phyloP scores from a whole-genome alignment of 2,113 vertebrate species.

The Mormyrus lacerda region DNA sequence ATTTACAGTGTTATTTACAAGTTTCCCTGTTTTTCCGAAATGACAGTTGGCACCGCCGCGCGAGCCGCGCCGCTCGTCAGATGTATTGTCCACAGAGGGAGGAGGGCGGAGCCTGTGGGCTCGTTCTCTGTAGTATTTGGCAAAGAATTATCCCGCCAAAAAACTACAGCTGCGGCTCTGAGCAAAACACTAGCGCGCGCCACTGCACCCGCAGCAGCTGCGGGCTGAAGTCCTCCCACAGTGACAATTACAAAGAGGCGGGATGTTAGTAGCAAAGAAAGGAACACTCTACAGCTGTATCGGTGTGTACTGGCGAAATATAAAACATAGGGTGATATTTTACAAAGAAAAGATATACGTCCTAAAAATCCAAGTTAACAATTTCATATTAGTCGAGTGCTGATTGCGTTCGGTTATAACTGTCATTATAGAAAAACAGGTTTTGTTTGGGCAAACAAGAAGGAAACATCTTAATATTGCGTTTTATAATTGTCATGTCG shows the following conservation, averaged over 20 bases:
- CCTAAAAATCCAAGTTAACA: not conserved
- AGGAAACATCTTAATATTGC: not conserved
- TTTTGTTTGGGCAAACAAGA: not conserved
- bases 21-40: not conserved
- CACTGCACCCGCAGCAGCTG: not conserved
- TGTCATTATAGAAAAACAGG: not conserved
- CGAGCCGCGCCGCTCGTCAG: constrained; percentile 41
- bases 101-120: constrained; percentile 43
- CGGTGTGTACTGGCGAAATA: too few relatives aligned
- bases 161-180: constrained; percentile 12
- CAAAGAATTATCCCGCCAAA: constrained; percentile 55
- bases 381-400: not conserved
- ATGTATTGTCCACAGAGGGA: constrained; percentile 39
- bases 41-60: not conserved
- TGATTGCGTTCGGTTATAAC: not conserved
- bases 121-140: constrained; percentile 35
- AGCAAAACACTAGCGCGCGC: not conserved
- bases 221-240: not conserved
- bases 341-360: not conserved
- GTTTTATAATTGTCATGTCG: not conserved
- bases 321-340: not conserved
- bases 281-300: not conserved
- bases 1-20: not conserved
- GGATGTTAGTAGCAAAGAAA: not conserved
- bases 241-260: not conserved